phyloP scores from a whole-genome alignment of 2,888 invertebrate genomes.

The Caenorhabditis becei region DNA sequence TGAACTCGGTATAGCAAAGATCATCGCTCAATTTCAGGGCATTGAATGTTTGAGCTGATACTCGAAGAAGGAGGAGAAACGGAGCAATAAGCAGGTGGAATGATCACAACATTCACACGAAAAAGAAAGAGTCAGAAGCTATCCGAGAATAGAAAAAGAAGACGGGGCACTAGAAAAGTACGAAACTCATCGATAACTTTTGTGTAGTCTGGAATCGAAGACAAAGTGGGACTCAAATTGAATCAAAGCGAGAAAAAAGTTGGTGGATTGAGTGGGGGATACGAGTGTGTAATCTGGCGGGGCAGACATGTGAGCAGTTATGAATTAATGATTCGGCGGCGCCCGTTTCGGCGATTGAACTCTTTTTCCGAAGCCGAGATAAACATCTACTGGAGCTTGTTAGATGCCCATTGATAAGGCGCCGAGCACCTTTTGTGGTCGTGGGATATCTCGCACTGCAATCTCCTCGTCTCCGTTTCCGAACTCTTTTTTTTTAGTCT shows the following conservation, averaged over 20 bases:
- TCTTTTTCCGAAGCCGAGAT: slow-evolving; percentile 22
- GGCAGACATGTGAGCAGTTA: slow-evolving; percentile 59
- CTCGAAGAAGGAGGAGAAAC: neutral
- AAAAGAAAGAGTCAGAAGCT: slow-evolving; percentile 11
- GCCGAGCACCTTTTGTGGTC: slow-evolving; percentile 7
- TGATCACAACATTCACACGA: slow-evolving; percentile 3
- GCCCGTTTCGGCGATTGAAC: slow-evolving; percentile 53
- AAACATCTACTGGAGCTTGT: slow-evolving; percentile 35
- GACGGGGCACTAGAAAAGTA: neutral
- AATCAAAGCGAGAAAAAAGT: slow-evolving; percentile 30
- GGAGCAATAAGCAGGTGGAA: neutral
- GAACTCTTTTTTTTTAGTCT: slow-evolving; percentile 22
- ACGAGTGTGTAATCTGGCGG: slow-evolving; percentile 30
- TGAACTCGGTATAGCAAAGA: neutral
- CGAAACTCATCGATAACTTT: slow-evolving; percentile 3
- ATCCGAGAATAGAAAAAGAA: slow-evolving; percentile 17
- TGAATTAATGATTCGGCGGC: slow-evolving; percentile 58
- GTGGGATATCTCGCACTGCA: slow-evolving; percentile 33
- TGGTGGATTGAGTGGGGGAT: neutral
- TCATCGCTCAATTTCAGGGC: no score
- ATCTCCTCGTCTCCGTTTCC: slow-evolving; percentile 20
- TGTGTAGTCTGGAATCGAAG: no score
- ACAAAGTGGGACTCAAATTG: slow-evolving; percentile 15
- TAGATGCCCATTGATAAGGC: slow-evolving; percentile 41
- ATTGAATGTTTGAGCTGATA: neutral